Evolutionary conservation across 2,113 vertebrate species (phyloP).

Genomic region (Balaeniceps rex): DNA sequence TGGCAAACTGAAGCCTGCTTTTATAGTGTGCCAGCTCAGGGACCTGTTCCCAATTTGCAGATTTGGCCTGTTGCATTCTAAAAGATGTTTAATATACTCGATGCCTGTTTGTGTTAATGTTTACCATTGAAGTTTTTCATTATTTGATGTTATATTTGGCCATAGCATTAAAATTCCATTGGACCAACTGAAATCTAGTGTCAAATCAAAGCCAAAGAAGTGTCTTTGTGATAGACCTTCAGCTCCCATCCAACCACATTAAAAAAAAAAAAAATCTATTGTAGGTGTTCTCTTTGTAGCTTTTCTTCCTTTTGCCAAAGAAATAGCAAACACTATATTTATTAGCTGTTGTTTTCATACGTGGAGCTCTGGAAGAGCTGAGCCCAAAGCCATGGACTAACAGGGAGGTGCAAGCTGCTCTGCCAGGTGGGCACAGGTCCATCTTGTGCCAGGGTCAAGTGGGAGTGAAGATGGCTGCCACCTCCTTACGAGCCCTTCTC

Average conservation of each 20-base stretch:
- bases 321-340: not conserved
- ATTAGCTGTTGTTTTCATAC: not conserved
- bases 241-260: constrained; percentile 15
- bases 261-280: not conserved
- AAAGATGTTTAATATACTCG: constrained; percentile 66
- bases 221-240: constrained; percentile 55
- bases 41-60: constrained; percentile 74
- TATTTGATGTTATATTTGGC: constrained; percentile 79
- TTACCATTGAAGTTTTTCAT: constrained; percentile 75
- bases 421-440: not conserved
- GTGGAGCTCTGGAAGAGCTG: not conserved
- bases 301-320: constrained; percentile 32
- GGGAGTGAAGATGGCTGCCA: not conserved
- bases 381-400: not conserved
- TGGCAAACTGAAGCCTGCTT: constrained; percentile 61
- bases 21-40: constrained; percentile 66
- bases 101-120: constrained; percentile 69
- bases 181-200: constrained; percentile 50
- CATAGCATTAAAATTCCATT: constrained; percentile 42
- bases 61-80: constrained; percentile 61
- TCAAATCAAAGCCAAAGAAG: constrained; percentile 63
- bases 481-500: not conserved
- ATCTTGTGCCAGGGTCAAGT: not conserved
- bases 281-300: constrained; percentile 30
- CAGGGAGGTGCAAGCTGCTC: not conserved